These are phyloP conservation scores for Heteractis magnifica DNA, from an alignment of 92 coral and sea anemone species.

Conservation along the genomic window DNA sequence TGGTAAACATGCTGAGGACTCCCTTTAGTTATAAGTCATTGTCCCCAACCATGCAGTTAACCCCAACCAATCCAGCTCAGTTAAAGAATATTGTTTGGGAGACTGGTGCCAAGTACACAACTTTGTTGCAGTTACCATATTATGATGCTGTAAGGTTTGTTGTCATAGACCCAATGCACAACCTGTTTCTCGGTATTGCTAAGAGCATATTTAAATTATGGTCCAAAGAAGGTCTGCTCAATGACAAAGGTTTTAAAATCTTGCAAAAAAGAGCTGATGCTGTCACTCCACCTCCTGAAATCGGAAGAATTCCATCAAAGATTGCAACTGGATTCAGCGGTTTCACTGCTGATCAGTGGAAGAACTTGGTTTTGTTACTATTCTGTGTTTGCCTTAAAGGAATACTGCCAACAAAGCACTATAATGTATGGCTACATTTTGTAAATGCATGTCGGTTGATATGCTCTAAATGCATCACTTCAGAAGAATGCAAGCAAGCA, in stretches of 20 bases:
- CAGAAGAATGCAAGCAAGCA: conserved; percentile 38
- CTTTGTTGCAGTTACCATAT: conserved; percentile 48
- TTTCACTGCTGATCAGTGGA: conserved; percentile 72
- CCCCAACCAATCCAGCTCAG: conserved; percentile 10
- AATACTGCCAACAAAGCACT: conserved; percentile 44
- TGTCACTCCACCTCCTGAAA: conserved; percentile 41
- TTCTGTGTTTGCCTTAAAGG: conserved; percentile 58
- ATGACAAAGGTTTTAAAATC: conserved; percentile 31
- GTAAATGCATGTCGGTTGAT: conserved; percentile 43
- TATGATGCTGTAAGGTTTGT: conserved; percentile 56
- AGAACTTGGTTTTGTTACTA: conserved; percentile 47
- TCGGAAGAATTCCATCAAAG: conserved; percentile 57
- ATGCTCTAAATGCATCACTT: conserved; percentile 28
- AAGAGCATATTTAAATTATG: conserved; percentile 41
- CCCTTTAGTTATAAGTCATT: too few relatives aligned
- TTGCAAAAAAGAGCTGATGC: conserved; percentile 49
- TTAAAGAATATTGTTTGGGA: conserved; percentile 37
- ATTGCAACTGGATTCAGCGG: conserved; percentile 56
- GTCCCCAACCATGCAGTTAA: too few relatives aligned
- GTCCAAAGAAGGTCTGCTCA: conserved; percentile 43
- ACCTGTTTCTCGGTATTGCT: conserved; percentile 44
- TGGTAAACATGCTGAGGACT: too few relatives aligned
- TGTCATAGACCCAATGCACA: conserved; percentile 54
- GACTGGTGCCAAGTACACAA: conserved; percentile 51
- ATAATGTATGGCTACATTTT: conserved; percentile 35